phyloP scores from a whole-genome alignment of 1,140 invertebrate species.

The Ceratosolen solmsi region DNA sequence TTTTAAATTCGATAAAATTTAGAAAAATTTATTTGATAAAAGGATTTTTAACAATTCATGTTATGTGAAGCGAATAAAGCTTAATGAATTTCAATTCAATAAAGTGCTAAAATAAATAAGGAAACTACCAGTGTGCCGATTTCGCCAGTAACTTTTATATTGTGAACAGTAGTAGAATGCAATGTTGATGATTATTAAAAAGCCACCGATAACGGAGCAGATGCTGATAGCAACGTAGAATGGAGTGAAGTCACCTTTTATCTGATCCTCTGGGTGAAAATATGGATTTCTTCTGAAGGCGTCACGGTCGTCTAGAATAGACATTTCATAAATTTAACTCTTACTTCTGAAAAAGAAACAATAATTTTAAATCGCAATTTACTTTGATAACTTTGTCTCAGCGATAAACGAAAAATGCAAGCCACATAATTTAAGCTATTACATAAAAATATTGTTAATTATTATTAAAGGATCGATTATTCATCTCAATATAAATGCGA shows the following conservation, averaged over 20 bases:
- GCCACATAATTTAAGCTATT: too few relatives aligned
- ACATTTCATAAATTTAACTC: slow-evolving; percentile 74
- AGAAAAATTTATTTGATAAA: too few relatives aligned
- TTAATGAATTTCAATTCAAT: too few relatives aligned
- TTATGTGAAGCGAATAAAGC: too few relatives aligned
- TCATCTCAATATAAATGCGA: too few relatives aligned
- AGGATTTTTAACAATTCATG: too few relatives aligned
- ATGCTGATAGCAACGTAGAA: slow-evolving; percentile 87
- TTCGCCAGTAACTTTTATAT: slow-evolving; percentile 85
- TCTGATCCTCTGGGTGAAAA: slow-evolving; percentile 71
- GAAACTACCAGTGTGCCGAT: slow-evolving; percentile 83
- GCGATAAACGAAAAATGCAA: too few relatives aligned
- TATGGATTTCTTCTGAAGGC: slow-evolving; percentile 79
- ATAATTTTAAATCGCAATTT: slow-evolving; percentile 31
- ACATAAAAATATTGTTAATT: too few relatives aligned
- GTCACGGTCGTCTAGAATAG: slow-evolving; percentile 78
- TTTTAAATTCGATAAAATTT: too few relatives aligned
- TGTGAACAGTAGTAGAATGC: slow-evolving; percentile 85
- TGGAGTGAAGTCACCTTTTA: slow-evolving; percentile 79
- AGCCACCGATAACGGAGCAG: slow-evolving; percentile 80
- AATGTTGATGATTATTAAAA: slow-evolving; percentile 83
- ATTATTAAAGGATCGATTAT: too few relatives aligned
- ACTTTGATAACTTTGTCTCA: too few relatives aligned
- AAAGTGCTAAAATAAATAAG: not conserved
- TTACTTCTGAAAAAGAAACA: slow-evolving; percentile 69